These are phyloP conservation scores for Caenorhabditis zanzibari DNA, from an alignment of 2,888 invertebrate genomes.

Conservation along the genomic window DNA sequence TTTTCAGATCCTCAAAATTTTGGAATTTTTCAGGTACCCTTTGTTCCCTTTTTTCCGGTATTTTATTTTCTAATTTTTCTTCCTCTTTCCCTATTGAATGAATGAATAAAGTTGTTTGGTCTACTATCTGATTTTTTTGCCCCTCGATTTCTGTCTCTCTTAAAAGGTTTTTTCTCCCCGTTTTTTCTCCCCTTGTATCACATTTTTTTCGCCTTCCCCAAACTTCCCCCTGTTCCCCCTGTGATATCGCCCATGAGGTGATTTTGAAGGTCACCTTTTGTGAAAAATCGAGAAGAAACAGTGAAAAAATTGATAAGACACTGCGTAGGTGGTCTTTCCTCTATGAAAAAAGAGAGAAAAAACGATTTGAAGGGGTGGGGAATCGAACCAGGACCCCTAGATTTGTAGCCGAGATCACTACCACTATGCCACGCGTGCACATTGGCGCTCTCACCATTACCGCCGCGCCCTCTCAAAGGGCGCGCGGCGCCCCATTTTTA, in stretches of 20 bases:
- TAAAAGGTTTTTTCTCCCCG: background rate
- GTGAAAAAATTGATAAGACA: conserved; percentile 2
- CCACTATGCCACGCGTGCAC: background rate
- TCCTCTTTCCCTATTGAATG: background rate
- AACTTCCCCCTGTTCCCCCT: background rate
- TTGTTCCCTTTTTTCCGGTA: background rate
- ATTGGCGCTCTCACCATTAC: background rate
- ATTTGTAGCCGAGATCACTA: background rate
- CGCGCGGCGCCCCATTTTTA: background rate
- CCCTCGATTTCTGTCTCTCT: background rate
- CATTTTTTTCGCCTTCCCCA: conserved; percentile 7
- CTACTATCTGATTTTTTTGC: background rate
- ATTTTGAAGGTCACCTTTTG: conserved; percentile 14
- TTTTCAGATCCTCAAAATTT: too few species aligned
- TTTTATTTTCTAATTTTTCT: too few species aligned
- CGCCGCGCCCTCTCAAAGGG: background rate
- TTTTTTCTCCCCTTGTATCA: background rate
- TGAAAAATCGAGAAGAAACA: background rate
- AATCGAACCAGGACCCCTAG: background rate
- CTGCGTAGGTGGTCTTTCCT: background rate
- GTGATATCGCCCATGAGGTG: background rate
- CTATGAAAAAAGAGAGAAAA: background rate
- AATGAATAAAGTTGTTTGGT: conserved; percentile 1
- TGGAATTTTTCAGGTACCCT: background rate
- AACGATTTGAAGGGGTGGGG: background rate